Evolutionary conservation across 2,888 invertebrate genomes (phyloP).

Genomic region (Microdon myrmicae): DNA sequence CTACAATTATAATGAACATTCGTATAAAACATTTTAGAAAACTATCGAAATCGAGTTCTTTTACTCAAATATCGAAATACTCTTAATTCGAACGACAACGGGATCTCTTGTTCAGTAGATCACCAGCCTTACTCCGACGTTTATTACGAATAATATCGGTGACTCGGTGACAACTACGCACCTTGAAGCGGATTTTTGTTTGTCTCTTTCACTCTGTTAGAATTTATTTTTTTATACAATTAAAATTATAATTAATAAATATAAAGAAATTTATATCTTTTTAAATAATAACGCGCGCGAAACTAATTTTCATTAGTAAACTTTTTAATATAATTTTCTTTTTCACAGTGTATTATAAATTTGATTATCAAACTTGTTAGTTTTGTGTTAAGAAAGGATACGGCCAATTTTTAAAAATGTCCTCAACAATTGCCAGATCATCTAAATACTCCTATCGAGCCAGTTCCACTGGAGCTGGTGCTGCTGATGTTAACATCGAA

Average conservation of each 20-base stretch:
- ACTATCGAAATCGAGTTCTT: constrained; percentile 42
- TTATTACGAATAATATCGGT: constrained; percentile 67
- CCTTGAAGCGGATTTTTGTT: constrained; percentile 56
- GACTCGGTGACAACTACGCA: constrained; percentile 68
- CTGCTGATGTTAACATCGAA: constrained; percentile 93
- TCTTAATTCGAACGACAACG: constrained; percentile 69
- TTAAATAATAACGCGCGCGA: constrained; percentile 48
- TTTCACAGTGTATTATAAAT: constrained; percentile 42
- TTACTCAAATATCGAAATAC: constrained; percentile 64
- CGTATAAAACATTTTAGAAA: constrained; percentile 38
- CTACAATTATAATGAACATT: constrained; percentile 20
- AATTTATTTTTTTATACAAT: constrained; percentile 6
- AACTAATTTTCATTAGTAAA: constrained; percentile 50
- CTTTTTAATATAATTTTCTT: constrained; percentile 17
- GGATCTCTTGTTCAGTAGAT: constrained; percentile 69
- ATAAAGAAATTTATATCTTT: constrained; percentile 1
- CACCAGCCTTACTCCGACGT: constrained; percentile 69
- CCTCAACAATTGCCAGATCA: constrained; percentile 82
- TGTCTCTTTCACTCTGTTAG: constrained; percentile 43
- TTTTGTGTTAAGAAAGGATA: constrained; percentile 39
- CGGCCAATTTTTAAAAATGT: constrained; percentile 68
- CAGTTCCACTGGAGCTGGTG: constrained; percentile 83
- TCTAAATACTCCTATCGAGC: constrained; percentile 94
- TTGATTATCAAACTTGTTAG: constrained; percentile 43
- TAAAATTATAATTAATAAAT: constrained; percentile 4